These are phyloP conservation scores for Aspidiotus destructor DNA, from an alignment of 2,888 invertebrate species.

Conservation along the genomic window DNA sequence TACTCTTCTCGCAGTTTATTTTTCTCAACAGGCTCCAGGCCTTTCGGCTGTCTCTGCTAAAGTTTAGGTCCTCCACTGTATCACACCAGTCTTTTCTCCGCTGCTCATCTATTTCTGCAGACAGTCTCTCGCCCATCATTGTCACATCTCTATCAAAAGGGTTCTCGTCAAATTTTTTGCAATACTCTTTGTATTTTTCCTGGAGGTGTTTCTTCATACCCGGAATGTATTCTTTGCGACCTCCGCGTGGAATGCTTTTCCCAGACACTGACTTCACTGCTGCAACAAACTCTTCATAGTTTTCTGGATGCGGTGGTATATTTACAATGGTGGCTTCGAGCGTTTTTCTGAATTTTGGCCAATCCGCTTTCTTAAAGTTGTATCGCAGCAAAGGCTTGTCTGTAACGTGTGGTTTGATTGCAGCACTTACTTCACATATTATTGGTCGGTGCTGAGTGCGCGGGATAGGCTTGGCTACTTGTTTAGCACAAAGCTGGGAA, in stretches of 20 bases:
- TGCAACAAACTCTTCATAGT: conserved; percentile 15
- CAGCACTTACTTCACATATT: conserved; percentile 3
- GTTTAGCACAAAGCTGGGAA: neutral
- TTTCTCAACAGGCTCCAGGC: neutral
- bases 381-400: neutral
- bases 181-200: conserved; percentile 7
- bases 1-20: neutral
- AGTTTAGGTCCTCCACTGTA: neutral
- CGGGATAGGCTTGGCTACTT: conserved; percentile 9
- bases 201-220: conserved; percentile 13
- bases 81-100: neutral
- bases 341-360: conserved; percentile 5
- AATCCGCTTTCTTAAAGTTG: conserved; percentile 21
- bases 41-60: conserved; percentile 11
- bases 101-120: neutral
- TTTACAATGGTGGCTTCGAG: conserved; percentile 6
- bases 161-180: too few relatives aligned
- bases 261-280: conserved; percentile 13
- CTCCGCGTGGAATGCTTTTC: conserved; percentile 14
- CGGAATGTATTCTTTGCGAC: conserved; percentile 10
- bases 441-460: conserved; percentile 14
- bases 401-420: conserved; percentile 14
- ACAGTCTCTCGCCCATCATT: neutral
- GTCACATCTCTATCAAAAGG: conserved; percentile 1
- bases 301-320: neutral